These are phyloP conservation scores for Vandiemenella viatica DNA, from an alignment of 2,888 invertebrate species.

Conservation along the genomic window DNA sequence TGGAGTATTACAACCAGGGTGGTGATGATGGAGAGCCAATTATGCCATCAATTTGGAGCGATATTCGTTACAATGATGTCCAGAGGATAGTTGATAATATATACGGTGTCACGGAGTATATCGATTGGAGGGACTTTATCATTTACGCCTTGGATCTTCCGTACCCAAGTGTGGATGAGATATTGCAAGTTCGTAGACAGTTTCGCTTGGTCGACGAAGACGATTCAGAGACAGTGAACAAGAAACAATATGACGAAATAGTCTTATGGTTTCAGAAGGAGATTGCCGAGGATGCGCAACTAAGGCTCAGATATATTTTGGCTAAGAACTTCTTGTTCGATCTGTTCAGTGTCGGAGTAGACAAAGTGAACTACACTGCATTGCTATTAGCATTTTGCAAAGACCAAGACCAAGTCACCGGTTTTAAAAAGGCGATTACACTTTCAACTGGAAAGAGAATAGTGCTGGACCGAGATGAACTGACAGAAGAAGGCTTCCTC, in stretches of 20 bases:
- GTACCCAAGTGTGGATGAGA: conserved; percentile 37
- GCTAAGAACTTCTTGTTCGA: conserved; percentile 41
- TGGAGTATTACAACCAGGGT: conserved; percentile 37
- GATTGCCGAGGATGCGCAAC: conserved; percentile 13
- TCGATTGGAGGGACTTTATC: conserved; percentile 53
- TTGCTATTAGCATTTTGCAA: conserved; percentile 48
- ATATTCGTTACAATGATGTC: conserved; percentile 31
- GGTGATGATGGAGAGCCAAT: conserved; percentile 29
- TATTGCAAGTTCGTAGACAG: conserved; percentile 33
- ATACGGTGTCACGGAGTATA: conserved; percentile 38
- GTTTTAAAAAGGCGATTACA: conserved; percentile 40
- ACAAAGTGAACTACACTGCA: conserved; percentile 43
- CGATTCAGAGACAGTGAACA: conserved; percentile 25
- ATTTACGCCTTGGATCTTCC: conserved; percentile 40
- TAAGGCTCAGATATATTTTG: conserved; percentile 16
- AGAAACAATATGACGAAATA: conserved; percentile 25
- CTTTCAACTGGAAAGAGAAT: conserved; percentile 35
- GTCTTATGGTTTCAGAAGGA: conserved; percentile 30
- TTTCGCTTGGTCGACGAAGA: conserved; percentile 35
- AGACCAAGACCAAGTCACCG: conserved; percentile 34
- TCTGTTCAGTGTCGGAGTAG: conserved; percentile 33
- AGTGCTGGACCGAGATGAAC: neutral
- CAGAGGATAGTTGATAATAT: conserved; percentile 31
- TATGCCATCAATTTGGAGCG: conserved; percentile 30
- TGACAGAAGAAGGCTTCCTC: conserved; percentile 1